Base-by-base conservation (phyloP, 92 coral and sea anemone species). In the Parazoanthus darwini region DNA sequence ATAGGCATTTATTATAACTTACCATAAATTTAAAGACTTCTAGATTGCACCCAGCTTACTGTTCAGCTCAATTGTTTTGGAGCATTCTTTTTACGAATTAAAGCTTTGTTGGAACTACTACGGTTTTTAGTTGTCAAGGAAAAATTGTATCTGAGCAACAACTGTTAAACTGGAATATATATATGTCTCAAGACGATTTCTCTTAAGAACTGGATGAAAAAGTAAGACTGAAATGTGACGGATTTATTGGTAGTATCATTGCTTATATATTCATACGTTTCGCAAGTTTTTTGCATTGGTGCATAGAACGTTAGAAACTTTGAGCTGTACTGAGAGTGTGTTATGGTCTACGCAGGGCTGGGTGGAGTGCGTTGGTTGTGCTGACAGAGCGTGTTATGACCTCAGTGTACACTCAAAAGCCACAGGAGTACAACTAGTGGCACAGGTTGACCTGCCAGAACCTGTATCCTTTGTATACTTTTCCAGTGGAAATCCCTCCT, bases 351-450 rank as follows among this genome's bases (percentile, higher is more conserved):
- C 58, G 4, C 91, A 97, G 99, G 99, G 99, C 58, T 97, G 99
- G 99, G 96, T 97, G 51, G 99, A 97, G 80, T 97, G 99, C 71
- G 99, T 97, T 14, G 99, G 99, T 15, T 91, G 96, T 79, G 99
- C 99, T 3, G 99, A 97, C 85, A 88, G 99, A 76, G 99, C 99
- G 4, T 97, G 99, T 42, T 97, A 86, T 93, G 99, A 97, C 79
- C 91, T 97, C 66, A 73, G 91, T 33, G 98, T 96, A 14, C 99
- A 97, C 89, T 92, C 99, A 6, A 97, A 97, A 89, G 96, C 97
- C 9, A 88, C 98, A 26, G 99, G 99, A 26, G 97, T 91, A 5
- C 92, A 86, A 80, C 86, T 97, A n/a, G 98, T 97, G 26, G 99
- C 99, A 22, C 99, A 97, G 88, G 99, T 93, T 56, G 99, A 97